These are phyloP conservation scores for Lethenteron reissneri DNA, from an alignment of 2,113 vertebrate species.

Conservation along the genomic window DNA sequence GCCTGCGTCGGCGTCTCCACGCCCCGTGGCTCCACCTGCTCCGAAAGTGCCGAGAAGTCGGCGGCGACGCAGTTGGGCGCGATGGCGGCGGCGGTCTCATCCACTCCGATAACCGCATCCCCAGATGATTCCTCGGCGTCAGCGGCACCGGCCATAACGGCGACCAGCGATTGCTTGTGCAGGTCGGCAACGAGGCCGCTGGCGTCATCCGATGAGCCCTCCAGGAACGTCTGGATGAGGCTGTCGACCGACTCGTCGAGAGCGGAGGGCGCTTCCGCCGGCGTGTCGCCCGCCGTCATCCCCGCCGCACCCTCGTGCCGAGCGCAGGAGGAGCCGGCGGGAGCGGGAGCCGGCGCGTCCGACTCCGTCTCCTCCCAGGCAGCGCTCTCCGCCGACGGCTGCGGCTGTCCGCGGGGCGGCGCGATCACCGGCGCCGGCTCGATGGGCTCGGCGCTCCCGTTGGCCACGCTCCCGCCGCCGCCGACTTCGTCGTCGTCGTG, in stretches of 20 bases:
- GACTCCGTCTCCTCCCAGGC: not conserved
- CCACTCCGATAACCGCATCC: no score
- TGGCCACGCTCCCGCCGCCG: slow-evolving; percentile 14
- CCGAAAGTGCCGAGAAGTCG: no score
- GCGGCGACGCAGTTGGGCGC: no score
- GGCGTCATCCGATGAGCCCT: slow-evolving; percentile 22
- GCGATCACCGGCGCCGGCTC: not conserved
- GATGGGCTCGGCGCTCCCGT: slow-evolving; percentile 14
- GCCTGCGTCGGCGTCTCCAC: no score
- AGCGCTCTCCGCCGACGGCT: no score
- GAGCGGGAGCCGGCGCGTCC: no score
- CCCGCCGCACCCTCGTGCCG: not conserved
- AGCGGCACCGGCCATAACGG: no score
- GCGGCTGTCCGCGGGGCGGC: no score
- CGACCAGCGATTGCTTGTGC: no score
- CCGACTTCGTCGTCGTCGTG: not conserved
- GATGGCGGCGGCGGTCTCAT: no score
- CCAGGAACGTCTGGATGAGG: slow-evolving; percentile 39
- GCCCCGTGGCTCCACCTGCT: no score
- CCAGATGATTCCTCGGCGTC: no score
- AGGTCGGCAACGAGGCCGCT: slow-evolving; percentile 18
- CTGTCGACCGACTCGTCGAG: slow-evolving; percentile 30
- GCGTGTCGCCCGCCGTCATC: slow-evolving; percentile 10
- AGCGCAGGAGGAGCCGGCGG: not conserved
- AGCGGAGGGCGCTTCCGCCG: slow-evolving; percentile 12